Percentiles rank a stretch among this genome's conserved stretches.
Conservation (phyloP, 2,113 vertebrate species). For the Macheiramphus alcinus region DNA sequence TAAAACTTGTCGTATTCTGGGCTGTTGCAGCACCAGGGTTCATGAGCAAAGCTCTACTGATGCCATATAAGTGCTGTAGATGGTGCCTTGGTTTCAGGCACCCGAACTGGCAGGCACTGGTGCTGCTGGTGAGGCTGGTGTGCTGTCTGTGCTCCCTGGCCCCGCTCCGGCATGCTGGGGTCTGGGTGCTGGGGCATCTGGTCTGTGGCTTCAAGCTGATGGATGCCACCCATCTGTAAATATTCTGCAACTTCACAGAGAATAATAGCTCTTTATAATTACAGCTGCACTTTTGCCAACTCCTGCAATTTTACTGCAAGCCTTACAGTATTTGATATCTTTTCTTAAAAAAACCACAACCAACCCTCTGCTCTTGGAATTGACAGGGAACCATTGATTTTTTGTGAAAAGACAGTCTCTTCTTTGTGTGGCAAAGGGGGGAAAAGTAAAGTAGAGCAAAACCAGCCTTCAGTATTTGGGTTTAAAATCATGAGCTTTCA, state of each 20-base stretch:
- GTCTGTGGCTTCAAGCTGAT: not conserved
- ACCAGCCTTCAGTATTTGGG: not conserved
- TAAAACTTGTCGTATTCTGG: not conserved
- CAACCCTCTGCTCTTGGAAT: not conserved
- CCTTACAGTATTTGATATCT: not conserved
- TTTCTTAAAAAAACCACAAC: not conserved
- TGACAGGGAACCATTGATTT: not conserved
- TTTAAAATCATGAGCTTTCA: not conserved
- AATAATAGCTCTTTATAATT: not conserved
- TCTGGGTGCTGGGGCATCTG: not conserved
- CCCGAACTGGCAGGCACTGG: not conserved
- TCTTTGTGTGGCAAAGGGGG: not conserved
- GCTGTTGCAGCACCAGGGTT: accelerated
- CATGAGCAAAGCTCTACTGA: not conserved
- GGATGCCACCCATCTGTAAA: not conserved
- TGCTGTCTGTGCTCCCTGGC: not conserved
- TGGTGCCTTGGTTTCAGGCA: not conserved
- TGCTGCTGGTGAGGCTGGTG: not conserved
- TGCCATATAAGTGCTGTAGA: not conserved
- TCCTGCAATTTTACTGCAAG: not conserved
- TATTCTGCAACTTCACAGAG: not conserved
- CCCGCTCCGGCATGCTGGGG: accelerated
- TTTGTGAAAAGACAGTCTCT: not conserved
- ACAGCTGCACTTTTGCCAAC: not conserved
- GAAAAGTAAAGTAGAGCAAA: not conserved